Base-by-base conservation (phyloP, 2,888 invertebrate species). In the Apotomis capreana region DNA sequence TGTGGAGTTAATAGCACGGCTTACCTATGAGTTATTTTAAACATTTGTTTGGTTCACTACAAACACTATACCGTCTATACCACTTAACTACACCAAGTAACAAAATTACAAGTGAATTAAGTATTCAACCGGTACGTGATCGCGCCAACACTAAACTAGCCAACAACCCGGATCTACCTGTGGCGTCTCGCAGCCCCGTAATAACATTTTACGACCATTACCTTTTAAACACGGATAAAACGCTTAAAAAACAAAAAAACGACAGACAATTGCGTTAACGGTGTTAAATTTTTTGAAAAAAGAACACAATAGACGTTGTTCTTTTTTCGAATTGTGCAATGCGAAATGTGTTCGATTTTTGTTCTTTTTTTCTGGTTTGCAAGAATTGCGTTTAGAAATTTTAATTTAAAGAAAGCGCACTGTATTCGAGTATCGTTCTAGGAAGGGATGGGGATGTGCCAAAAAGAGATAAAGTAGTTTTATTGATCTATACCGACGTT, bases 391-490 rank as follows among this genome's bases (percentile, higher is more conserved):
- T 55, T 69, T 65, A 55, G 69, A 71, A 67, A 69, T 79, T 81
- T 83, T 81, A 83, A 82, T 82, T 79, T 83, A 83, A 80, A 87
- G 86, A 89, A 90, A 91, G 87, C 87, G 84, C 84, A 85, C 82
- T 84, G 81, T 81, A 84, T 79, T 80, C 81, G 81, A 84, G 90
- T 88, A 87, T 89, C 89, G 84, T 91, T 91, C 88, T 87, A 89
- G 90, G 91, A 92, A 92, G 89, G 89, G 88, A 90, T 89, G 90
- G 91, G 93, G 91, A 93, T 92, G 93, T 93, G 94, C 94, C 94
- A 93, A 94, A 94, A 94, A 93, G 93, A 94, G 93, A 94, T 94
- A 94, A 94, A 94, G 93, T 93, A 93, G 93, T 94, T 94, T 94
- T 94, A 94, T 94, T 94, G 94, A 94, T 94, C 94, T 93, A 93